Conservation (phyloP, 2,797 vertebrate genomes). For the Spinibarbus caldwelli region DNA sequence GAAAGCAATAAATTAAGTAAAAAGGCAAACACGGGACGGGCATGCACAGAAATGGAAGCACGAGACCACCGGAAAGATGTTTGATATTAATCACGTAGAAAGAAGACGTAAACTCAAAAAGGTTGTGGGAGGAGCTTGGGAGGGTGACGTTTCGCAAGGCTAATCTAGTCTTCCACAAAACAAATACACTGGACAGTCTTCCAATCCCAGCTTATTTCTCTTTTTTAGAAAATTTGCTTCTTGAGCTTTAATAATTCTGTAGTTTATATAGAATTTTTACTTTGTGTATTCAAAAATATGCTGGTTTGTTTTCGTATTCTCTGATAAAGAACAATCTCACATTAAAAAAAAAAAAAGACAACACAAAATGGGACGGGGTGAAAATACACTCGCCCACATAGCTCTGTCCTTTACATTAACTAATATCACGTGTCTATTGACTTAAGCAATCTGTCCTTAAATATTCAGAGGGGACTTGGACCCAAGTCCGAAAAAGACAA, state of each 20-base stretch:
- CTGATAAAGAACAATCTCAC: slow-evolving; percentile 76
- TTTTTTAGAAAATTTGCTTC: slow-evolving; percentile 71
- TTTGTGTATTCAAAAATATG: slow-evolving; percentile 83
- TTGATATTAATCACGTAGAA: slow-evolving; percentile 62
- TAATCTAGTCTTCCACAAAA: slow-evolving; percentile 68
- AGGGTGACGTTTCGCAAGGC: not conserved
- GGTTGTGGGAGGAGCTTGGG: slow-evolving; percentile 21
- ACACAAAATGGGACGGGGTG: slow-evolving; percentile 27
- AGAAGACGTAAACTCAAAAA: slow-evolving; percentile 57
- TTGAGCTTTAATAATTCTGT: slow-evolving; percentile 58
- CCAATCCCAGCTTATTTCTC: slow-evolving; percentile 65
- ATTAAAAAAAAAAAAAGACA: slow-evolving; percentile 70
- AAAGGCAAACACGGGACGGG: slow-evolving; percentile 71
- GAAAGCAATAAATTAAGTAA: slow-evolving; percentile 80
- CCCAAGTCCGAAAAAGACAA: slow-evolving; percentile 34
- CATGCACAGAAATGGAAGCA: slow-evolving; percentile 65
- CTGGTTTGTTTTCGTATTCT: slow-evolving; percentile 79
- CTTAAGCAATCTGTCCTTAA: slow-evolving; percentile 47
- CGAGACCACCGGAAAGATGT: slow-evolving; percentile 64
- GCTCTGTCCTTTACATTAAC: slow-evolving; percentile 67
- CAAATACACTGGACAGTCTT: slow-evolving; percentile 69
- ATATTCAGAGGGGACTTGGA: slow-evolving; percentile 60
- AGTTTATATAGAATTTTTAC: slow-evolving; percentile 70
- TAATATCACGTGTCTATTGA: slow-evolving; percentile 63
- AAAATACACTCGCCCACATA: slow-evolving; percentile 69